Percentiles rank a stretch among this genome's conserved stretches.
Conservation (phyloP, 2,888 invertebrate genomes). For the Ornithoptera alexandrae region DNA sequence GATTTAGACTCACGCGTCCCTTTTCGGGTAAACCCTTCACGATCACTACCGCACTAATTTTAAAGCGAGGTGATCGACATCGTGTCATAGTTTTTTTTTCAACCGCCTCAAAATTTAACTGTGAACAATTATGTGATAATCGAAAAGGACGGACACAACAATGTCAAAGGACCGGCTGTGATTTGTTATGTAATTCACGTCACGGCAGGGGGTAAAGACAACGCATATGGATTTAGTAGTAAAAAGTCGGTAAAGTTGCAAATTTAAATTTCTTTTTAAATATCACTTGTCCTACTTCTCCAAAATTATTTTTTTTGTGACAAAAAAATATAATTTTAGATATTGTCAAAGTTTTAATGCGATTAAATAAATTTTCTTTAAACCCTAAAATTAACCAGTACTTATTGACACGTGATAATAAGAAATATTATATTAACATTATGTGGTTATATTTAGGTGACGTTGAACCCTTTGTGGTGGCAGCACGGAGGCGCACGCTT, state of each 20-base stretch:
- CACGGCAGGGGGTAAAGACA: conserved; percentile 59
- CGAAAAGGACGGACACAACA: background rate
- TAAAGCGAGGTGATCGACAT: conserved; percentile 1
- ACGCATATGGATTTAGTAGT: conserved; percentile 76
- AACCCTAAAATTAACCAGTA: background rate
- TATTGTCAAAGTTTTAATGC: background rate
- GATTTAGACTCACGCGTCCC: conserved; percentile 35
- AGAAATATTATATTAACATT: background rate
- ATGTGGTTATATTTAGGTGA: conserved; percentile 8
- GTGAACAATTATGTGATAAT: conserved; percentile 51
- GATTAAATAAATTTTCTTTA: background rate
- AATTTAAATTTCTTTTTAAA: conserved; percentile 31
- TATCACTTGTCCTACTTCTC: background rate
- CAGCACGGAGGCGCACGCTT: conserved; percentile 60
- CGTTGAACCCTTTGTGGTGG: conserved; percentile 54
- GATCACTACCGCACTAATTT: background rate
- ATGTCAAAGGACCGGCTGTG: conserved; percentile 29
- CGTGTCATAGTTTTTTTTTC: background rate
- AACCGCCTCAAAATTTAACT: background rate
- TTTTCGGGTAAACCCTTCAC: conserved; percentile 22
- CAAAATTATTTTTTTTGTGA: too few species aligned
- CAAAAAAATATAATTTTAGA: background rate
- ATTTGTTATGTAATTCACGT: conserved; percentile 58
- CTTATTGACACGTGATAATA: background rate
- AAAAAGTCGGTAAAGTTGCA: conserved; percentile 78